Percentiles rank a stretch among this genome's conserved stretches.
phyloP scores from a whole-genome alignment of 1,140 invertebrate genomes.

The Musca domestica region DNA sequence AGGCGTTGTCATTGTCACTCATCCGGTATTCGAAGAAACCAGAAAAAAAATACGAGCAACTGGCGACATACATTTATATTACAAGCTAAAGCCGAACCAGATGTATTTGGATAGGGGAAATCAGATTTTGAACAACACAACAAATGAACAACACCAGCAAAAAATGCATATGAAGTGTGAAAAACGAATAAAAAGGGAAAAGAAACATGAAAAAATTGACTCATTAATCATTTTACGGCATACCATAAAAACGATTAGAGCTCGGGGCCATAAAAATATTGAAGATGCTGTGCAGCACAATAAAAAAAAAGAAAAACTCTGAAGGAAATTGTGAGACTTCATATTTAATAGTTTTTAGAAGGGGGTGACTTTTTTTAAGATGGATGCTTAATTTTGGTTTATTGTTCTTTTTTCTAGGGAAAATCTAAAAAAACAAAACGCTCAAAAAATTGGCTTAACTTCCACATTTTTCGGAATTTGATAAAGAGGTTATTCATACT shows the following conservation, averaged over 20 bases:
- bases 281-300: too few relatives aligned
- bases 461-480: too few relatives aligned
- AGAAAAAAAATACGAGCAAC: not conserved
- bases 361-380: not conserved
- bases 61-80: not conserved
- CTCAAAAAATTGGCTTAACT: too few relatives aligned
- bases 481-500: too few relatives aligned
- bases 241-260: slow-evolving; percentile 1
- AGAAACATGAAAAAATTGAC: slow-evolving; percentile 8
- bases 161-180: slow-evolving; percentile 1
- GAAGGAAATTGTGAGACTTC: too few relatives aligned
- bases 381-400: too few relatives aligned
- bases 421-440: too few relatives aligned
- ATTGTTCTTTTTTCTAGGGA: too few relatives aligned
- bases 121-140: not conserved
- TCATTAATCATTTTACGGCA: slow-evolving; percentile 18
- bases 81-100: not conserved
- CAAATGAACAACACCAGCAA: too few relatives aligned
- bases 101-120: not conserved
- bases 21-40: not conserved
- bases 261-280: not conserved
- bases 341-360: too few relatives aligned
- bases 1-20: slow-evolving; percentile 19
- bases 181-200: not conserved
- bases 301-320: too few relatives aligned